Evolutionary conservation across 2,797 vertebrate species (phyloP).

Genomic region (Lerista edwardsae): DNA sequence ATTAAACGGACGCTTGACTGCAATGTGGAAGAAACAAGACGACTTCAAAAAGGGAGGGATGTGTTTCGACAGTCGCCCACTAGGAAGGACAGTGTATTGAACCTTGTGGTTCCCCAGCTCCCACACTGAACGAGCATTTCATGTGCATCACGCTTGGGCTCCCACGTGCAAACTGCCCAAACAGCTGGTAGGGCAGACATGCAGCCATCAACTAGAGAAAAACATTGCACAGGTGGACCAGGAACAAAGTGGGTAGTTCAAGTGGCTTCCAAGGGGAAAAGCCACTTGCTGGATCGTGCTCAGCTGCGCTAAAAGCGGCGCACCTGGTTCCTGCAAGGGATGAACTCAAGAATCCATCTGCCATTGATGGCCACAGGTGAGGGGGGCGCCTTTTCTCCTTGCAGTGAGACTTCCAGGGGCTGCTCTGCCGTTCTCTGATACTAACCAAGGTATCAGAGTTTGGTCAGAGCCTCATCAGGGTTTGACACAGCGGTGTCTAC

Average conservation of each 20-base stretch:
- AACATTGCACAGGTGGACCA: neutral
- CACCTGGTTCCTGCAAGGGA: neutral
- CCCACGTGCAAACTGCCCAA: neutral
- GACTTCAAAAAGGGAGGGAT: neutral
- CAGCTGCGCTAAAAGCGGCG: neutral
- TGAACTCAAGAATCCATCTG: too few species aligned
- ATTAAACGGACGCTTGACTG: neutral
- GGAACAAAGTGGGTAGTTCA: neutral
- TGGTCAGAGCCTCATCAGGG: too few species aligned
- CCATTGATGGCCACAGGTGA: too few species aligned
- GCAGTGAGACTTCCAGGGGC: neutral
- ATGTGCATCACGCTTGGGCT: neutral
- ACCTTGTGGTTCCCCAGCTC: neutral
- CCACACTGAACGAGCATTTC: too few species aligned
- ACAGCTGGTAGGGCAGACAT: neutral
- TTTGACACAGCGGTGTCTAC: too few species aligned
- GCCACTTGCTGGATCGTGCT: neutral
- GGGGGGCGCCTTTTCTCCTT: neutral
- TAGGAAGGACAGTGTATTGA: neutral
- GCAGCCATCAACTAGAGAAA: neutral
- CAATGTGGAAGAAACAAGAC: neutral
- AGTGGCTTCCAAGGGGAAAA: neutral
- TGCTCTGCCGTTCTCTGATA: neutral
- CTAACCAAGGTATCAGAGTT: too few species aligned
- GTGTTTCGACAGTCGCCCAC: too few species aligned